Percentiles rank a stretch among this genome's conserved stretches.
phyloP scores from a whole-genome alignment of 2,113 vertebrate genomes.

The Pseudorasbora parva region DNA sequence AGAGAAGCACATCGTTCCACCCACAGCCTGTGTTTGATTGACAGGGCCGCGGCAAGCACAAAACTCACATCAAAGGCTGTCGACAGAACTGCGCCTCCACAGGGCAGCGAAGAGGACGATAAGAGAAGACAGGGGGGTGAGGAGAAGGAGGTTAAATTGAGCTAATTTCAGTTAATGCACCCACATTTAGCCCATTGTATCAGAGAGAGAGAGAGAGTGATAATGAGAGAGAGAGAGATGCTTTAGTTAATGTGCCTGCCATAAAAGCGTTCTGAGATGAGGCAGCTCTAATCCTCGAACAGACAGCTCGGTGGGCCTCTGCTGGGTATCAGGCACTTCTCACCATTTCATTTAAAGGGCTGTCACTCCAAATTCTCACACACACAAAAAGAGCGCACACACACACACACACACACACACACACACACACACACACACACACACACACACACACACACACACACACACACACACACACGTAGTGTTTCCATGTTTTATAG shows the following conservation, averaged over 20 bases:
- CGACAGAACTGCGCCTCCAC: slow-evolving; percentile 31
- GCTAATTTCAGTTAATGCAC: slow-evolving; percentile 64
- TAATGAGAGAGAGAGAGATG: slow-evolving; percentile 19
- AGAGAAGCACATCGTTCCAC: slow-evolving; percentile 53
- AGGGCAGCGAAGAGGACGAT: slow-evolving; percentile 15
- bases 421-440: neutral
- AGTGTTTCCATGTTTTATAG: too few relatives aligned
- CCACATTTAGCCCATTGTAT: slow-evolving; percentile 58
- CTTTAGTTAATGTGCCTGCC: slow-evolving; percentile 39
- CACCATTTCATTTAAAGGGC: slow-evolving; percentile 36
- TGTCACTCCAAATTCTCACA: slow-evolving; percentile 41
- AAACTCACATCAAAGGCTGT: slow-evolving; percentile 46
- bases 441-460: neutral
- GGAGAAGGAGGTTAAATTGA: slow-evolving; percentile 56
- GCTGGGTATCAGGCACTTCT: slow-evolving; percentile 30
- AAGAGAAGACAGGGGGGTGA: slow-evolving; percentile 52
- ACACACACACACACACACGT: neutral
- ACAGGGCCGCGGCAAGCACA: slow-evolving; percentile 57
- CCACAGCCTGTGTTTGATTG: slow-evolving; percentile 65
- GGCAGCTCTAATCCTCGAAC: slow-evolving; percentile 36
- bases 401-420: neutral
- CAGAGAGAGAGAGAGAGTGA: slow-evolving; percentile 19
- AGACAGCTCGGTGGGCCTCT: slow-evolving; percentile 11
- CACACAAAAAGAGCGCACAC: neutral
- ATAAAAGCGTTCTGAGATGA: slow-evolving; percentile 28